Conservation (phyloP, 2,888 invertebrate species). For the Nymphalis urticae region DNA sequence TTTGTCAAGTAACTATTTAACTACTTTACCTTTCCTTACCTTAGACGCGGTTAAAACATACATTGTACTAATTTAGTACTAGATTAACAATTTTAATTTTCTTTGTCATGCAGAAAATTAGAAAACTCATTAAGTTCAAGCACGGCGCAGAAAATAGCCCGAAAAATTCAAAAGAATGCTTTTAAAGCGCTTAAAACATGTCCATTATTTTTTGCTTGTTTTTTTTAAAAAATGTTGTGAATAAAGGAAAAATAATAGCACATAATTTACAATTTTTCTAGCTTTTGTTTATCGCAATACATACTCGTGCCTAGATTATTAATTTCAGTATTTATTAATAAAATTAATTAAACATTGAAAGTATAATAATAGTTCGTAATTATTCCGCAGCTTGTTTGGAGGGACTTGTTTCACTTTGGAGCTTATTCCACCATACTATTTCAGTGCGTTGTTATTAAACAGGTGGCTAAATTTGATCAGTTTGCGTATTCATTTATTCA, state of each 20-base stretch:
- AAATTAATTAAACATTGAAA: too few relatives aligned
- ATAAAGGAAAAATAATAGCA: background rate
- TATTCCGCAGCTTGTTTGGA: too few relatives aligned
- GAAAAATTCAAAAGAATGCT: conserved; percentile 14
- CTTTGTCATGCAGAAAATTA: conserved; percentile 13
- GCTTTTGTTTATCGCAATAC: background rate
- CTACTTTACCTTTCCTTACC: background rate
- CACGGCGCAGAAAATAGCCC: conserved; percentile 14
- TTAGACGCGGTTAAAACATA: background rate
- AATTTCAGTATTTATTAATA: too few relatives aligned
- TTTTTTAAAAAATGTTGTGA: background rate
- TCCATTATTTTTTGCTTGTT: conserved; percentile 1
- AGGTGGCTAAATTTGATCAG: too few relatives aligned
- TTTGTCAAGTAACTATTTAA: background rate
- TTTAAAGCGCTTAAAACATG: conserved; percentile 10
- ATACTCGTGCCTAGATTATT: background rate
- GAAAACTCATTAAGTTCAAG: conserved; percentile 20
- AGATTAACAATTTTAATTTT: conserved; percentile 7
- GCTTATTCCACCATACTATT: too few relatives aligned
- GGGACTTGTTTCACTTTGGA: too few relatives aligned
- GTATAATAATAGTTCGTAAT: too few relatives aligned
- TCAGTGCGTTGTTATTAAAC: too few relatives aligned
- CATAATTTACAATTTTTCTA: background rate
- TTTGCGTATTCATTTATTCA: too few relatives aligned
- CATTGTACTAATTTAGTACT: background rate